Conservation (phyloP, 2,888 invertebrate species). For the Chrysodeixis includens region DNA sequence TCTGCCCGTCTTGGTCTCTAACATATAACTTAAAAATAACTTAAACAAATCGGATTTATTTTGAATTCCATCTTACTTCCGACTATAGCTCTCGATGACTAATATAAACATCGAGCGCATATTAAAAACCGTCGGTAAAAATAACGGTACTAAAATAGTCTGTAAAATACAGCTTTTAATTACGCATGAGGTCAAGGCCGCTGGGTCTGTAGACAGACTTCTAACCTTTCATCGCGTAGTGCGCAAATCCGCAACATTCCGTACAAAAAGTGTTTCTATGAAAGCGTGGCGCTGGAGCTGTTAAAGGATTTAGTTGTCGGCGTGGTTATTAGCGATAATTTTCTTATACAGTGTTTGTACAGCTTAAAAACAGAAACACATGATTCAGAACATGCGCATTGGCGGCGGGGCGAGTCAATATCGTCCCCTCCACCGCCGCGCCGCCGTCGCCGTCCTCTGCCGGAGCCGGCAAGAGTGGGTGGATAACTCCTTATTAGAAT, state of each 20-base stretch:
- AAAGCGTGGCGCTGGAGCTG: conserved; percentile 30
- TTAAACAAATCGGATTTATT: conserved; percentile 40
- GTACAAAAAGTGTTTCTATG: conserved; percentile 33
- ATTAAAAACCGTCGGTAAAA: conserved; percentile 34
- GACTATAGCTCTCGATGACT: conserved; percentile 19
- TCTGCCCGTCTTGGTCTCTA: conserved; percentile 61
- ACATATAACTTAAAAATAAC: conserved; percentile 51
- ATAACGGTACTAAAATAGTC: conserved; percentile 45
- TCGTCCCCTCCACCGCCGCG: conserved; percentile 85
- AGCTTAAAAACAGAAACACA: conserved; percentile 86
- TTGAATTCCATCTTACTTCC: conserved; percentile 31
- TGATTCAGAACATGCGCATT: conserved; percentile 86
- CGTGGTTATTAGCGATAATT: conserved; percentile 67
- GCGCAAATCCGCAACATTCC: conserved; percentile 35
- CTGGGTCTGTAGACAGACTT: conserved; percentile 36
- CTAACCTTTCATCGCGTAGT: conserved; percentile 51
- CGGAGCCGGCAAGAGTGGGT: conserved; percentile 64
- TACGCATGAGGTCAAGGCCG: conserved; percentile 77
- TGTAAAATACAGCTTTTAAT: conserved; percentile 53
- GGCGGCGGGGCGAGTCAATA: conserved; percentile 87
- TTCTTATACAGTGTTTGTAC: conserved; percentile 69
- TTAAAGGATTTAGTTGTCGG: conserved; percentile 61
- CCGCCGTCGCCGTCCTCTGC: conserved; percentile 84
- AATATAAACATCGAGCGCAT: conserved; percentile 6
- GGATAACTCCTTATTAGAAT: conserved; percentile 63